Base-by-base conservation (phyloP, 1,140 invertebrate genomes). In the Pachyrhynchus sulphureomaculatus region DNA sequence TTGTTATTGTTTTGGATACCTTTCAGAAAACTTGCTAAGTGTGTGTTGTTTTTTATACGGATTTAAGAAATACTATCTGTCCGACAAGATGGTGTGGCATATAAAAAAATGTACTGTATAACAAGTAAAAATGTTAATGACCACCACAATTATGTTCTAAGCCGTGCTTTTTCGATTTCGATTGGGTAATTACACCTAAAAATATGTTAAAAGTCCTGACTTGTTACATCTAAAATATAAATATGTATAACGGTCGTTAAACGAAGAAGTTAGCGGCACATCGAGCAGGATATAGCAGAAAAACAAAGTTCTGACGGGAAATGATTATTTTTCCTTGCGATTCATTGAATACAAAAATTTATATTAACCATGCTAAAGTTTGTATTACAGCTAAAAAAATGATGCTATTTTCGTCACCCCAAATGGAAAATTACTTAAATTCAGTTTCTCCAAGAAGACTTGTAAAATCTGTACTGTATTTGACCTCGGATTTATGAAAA, bases 1-100 rank as follows among this genome's bases (percentile, higher is more conserved):
- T 56, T 56, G 53, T 56, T 56, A 58, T 48, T 58, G 45, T 58
- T 58, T 58, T 58, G 55, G 42, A 58, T 58, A 48, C 55, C 55
- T 58, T 48, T 58, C 55, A 58, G 42, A 39, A 48, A 48, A 58
- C 55, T 58, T 47, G 55, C 45, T 20, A 34, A 58, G 45, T 44
- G 29, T 58, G 55, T 58, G 48, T n/a, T n/a, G n/a, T 33, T 58
- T 58, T 58, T 58, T 58, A 58, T 58, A 58, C 12, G 55, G 55
- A 48, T 58, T 58, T 47, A 58, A 58, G 55, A 58, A 58, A 58
- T 48, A 58, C 55, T 58, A 58, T 58, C 55, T 58, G 55, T 2
- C 55, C 44, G 48, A 39, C 55, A 37, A 58, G 55, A 58, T 58
- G 55, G 48, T 47, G 33, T 45, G 24, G 21, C 24, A 56, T 56